Percentiles rank a stretch among this genome's conserved stretches.
These are phyloP conservation scores for Onychostoma macrolepis DNA, from an alignment of 2,113 vertebrate species.

Conservation along the genomic window DNA sequence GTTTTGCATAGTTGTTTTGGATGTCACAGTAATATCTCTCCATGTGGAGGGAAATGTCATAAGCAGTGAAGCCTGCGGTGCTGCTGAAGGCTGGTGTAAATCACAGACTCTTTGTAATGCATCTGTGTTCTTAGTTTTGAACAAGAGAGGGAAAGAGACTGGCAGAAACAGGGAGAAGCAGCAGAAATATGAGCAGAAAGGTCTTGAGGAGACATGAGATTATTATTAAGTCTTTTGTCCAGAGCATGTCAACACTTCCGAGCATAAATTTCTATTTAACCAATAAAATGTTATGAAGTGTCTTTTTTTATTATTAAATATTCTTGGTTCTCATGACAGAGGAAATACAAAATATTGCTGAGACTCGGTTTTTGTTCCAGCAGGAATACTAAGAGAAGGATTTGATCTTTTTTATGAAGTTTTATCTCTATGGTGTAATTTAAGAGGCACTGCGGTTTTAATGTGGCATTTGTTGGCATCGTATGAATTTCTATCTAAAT, in stretches of 20 bases:
- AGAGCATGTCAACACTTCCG: background rate
- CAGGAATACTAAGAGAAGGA: background rate
- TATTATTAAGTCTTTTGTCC: constrained; percentile 18
- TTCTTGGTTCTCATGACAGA: background rate
- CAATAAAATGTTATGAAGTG: background rate
- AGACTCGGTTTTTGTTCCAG: background rate
- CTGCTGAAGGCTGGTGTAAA: constrained; percentile 34
- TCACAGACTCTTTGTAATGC: constrained; percentile 37
- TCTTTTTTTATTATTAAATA: background rate
- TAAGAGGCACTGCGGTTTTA: background rate
- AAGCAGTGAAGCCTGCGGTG: constrained; percentile 31
- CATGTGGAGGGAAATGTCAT: constrained; percentile 12
- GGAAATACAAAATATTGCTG: background rate
- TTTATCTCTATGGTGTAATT: background rate
- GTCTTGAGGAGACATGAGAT: background rate
- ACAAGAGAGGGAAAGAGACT: background rate
- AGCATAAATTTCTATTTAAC: background rate
- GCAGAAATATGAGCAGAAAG: background rate
- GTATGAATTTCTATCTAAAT: constrained; percentile 34
- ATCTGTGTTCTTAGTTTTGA: constrained; percentile 14
- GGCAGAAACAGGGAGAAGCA: background rate
- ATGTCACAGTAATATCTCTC: constrained; percentile 37
- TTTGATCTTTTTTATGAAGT: background rate
- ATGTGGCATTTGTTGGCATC: constrained; percentile 33
- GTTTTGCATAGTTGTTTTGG: constrained; percentile 33